These are phyloP conservation scores for Psilopsiagon aymara DNA, from an alignment of 2,113 vertebrate genomes.

Conservation along the genomic window DNA sequence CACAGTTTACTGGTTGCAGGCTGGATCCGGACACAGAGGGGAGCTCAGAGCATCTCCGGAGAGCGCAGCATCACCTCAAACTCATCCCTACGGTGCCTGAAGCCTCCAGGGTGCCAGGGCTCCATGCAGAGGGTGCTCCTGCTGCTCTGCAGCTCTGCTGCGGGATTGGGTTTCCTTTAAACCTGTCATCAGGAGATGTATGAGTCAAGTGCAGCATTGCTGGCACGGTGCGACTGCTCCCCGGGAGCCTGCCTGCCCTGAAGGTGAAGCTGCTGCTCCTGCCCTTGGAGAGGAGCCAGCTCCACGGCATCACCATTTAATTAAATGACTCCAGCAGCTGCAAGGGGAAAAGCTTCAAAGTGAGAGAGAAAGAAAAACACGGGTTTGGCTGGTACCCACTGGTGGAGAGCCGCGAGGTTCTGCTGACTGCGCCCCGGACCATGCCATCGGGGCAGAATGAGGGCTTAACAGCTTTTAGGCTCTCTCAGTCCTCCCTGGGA, in stretches of 20 bases:
- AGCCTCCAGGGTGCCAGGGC: not conserved
- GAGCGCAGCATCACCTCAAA: not conserved
- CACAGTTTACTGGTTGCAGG: not conserved
- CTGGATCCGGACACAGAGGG: not conserved
- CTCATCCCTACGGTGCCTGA: fast-evolving
- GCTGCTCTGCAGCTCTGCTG: not conserved
- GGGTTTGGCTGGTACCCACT: not conserved
- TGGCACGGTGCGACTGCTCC: not conserved
- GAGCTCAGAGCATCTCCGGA: not conserved
- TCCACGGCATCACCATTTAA: not conserved
- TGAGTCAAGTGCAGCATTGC: not conserved
- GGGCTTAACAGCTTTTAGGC: not conserved
- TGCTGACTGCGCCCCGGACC: fast-evolving
- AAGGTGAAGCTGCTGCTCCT: slow-evolving; percentile 43
- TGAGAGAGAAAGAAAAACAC: not conserved
- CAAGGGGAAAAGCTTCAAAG: not conserved
- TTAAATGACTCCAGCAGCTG: slow-evolving; percentile 38
- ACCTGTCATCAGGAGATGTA: not conserved
- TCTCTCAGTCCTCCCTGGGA: not conserved
- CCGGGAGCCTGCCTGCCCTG: not conserved
- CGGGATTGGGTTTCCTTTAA: not conserved
- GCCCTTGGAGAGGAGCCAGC: slow-evolving; percentile 48
- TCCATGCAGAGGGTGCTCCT: not conserved
- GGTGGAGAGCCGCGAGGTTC: not conserved
- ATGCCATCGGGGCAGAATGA: fast-evolving